Percentiles rank a stretch among this genome's conserved stretches.
These are phyloP conservation scores for Cebidichthys violaceus DNA, from an alignment of 2,113 vertebrate species.

Conservation along the genomic window DNA sequence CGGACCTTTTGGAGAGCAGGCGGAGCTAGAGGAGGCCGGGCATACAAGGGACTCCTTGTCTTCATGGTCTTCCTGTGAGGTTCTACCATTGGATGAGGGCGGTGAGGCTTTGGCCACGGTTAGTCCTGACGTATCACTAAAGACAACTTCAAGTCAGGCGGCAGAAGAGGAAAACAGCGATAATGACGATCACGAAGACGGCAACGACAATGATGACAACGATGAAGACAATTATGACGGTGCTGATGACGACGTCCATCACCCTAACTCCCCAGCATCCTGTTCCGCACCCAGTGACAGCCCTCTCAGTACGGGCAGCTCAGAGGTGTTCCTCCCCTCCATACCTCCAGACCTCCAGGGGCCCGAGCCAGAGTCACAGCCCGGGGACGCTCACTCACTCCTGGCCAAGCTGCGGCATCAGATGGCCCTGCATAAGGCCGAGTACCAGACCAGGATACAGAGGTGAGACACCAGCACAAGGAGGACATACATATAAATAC, in stretches of 20 bases:
- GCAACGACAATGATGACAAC: constrained; percentile 10
- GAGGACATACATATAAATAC: too few species aligned
- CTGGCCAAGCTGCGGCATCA: constrained; percentile 75
- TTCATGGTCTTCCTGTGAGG: constrained; percentile 73
- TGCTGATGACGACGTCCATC: not conserved
- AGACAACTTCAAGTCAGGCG: constrained; percentile 42
- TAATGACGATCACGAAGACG: not conserved
- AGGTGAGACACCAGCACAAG: constrained; percentile 75
- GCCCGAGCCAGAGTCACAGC: constrained; percentile 26
- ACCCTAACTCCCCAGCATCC: constrained; percentile 75
- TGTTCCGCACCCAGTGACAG: constrained; percentile 68
- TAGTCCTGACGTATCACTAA: constrained; percentile 28
- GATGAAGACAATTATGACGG: not conserved
- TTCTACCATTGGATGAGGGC: constrained; percentile 61
- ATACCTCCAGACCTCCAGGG: constrained; percentile 65
- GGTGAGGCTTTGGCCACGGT: not conserved
- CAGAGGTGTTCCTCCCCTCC: constrained; percentile 84
- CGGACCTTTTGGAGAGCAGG: not conserved
- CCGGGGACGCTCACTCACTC: constrained; percentile 51
- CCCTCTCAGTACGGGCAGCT: constrained; percentile 82
- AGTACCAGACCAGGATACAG: constrained; percentile 81
- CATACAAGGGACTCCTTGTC: constrained; percentile 52
- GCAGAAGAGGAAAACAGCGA: constrained; percentile 22
- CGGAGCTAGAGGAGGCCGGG: constrained; percentile 24
- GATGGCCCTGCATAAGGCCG: constrained; percentile 80